A percentile compares a stretch with the other conserved stretches of the same genome.
phyloP scores from a whole-genome alignment of 2,113 vertebrate species.

The Dasyurus viverrinus region DNA sequence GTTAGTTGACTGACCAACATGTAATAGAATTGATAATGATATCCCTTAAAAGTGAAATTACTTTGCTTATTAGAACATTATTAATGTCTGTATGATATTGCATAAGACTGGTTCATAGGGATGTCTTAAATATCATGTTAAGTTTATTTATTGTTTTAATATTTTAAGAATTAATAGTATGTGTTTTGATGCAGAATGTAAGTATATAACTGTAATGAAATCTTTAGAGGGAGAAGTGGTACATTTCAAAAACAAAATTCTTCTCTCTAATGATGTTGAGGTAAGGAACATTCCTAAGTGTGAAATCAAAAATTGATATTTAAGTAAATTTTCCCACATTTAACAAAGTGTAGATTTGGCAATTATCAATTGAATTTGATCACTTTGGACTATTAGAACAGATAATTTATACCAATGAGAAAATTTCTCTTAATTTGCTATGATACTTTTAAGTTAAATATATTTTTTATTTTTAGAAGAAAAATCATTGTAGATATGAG shows the following conservation, averaged over 20 bases:
- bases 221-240: conserved; percentile 97
- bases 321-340: conserved; percentile 19
- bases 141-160: conserved; percentile 55
- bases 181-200: conserved; percentile 92
- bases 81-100: background rate
- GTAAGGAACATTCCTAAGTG: conserved; percentile 79
- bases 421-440: background rate
- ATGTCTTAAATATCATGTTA: background rate
- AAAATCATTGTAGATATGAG: conserved; percentile 5
- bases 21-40: background rate
- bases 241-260: conserved; percentile 90
- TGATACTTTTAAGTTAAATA: background rate
- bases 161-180: conserved; percentile 94
- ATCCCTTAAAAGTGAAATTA: background rate
- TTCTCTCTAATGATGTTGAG: conserved; percentile 94
- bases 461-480: conserved; percentile 27
- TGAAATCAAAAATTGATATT: conserved; percentile 21
- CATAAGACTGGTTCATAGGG: background rate
- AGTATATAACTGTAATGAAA: conserved; percentile 94
- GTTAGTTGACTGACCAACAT: background rate
- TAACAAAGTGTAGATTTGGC: background rate
- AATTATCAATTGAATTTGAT: conserved; percentile 12
- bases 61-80: background rate
- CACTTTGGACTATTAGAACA: background rate
- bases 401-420: conserved; percentile 33